A percentile compares a stretch with the other conserved stretches of the same genome.
phyloP scores from a whole-genome alignment of 1,140 invertebrate species.

The Bicyclus anynana region DNA sequence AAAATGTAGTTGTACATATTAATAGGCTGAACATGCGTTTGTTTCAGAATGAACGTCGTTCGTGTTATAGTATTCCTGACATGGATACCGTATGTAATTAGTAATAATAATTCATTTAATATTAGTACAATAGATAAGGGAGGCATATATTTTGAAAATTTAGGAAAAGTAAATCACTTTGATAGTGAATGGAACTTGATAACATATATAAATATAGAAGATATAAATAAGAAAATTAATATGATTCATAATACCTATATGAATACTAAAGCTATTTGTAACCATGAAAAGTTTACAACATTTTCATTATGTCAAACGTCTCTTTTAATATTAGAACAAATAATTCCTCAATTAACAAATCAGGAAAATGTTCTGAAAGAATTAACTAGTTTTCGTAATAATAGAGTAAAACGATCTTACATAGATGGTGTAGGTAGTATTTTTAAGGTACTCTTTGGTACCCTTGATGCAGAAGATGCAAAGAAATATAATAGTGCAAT shows the following conservation, averaged over 20 bases:
- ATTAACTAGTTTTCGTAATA: slow-evolving; percentile 1
- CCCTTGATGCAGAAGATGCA: slow-evolving; percentile 5
- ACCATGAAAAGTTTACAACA: neutral
- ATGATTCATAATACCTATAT: neutral
- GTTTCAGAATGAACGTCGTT: neutral
- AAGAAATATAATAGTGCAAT: slow-evolving; percentile 2
- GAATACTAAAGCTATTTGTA: neutral
- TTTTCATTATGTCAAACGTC: neutral
- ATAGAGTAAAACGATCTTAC: slow-evolving; percentile 7
- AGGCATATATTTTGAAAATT: neutral
- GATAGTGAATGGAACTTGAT: neutral
- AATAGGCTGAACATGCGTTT: neutral
- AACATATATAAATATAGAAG: neutral
- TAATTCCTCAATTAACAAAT: slow-evolving; percentile 16
- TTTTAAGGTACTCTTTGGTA: slow-evolving; percentile 12
- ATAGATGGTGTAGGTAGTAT: slow-evolving; percentile 13
- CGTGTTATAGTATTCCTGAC: neutral
- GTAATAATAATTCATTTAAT: neutral
- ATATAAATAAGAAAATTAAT: neutral
- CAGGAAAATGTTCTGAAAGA: slow-evolving; percentile 6
- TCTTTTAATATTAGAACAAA: slow-evolving; percentile 17
- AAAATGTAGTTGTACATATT: neutral
- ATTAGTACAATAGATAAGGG: neutral
- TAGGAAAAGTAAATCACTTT: neutral
- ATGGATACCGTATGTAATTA: neutral